A percentile compares a stretch with the other conserved stretches of the same genome.
These are phyloP conservation scores for Corvus moneduloides DNA, from an alignment of 2,113 vertebrate genomes.

Conservation along the genomic window DNA sequence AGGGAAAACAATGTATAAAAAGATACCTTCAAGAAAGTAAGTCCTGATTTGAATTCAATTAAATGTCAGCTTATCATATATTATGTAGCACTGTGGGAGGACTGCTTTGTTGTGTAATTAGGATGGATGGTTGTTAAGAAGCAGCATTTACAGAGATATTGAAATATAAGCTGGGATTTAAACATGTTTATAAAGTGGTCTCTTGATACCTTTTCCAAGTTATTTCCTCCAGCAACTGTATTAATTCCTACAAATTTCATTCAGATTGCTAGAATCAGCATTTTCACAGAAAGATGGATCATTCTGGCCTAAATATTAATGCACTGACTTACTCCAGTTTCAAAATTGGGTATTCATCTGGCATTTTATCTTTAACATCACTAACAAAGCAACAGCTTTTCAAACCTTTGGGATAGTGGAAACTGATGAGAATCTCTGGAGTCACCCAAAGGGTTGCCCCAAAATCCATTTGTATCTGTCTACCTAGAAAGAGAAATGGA, in stretches of 20 bases:
- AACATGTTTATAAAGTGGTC: not conserved
- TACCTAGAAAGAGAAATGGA: not conserved
- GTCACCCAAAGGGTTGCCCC: not conserved
- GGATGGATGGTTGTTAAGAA: not conserved
- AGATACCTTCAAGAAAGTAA: not conserved
- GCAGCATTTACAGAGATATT: constrained; percentile 11
- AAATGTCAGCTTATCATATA: not conserved
- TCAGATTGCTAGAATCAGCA: not conserved
- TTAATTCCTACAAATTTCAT: not conserved
- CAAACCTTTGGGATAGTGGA: not conserved
- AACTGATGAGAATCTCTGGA: not conserved
- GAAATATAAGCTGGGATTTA: constrained; percentile 22
- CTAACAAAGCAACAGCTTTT: not conserved
- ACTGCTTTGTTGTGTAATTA: constrained; percentile 13
- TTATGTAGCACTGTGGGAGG: not conserved
- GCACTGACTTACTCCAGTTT: not conserved
- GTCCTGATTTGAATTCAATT: not conserved
- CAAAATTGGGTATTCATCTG: not conserved
- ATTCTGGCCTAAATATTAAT: not conserved
- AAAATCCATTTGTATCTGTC: not conserved
- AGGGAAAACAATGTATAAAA: not conserved
- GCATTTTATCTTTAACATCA: not conserved
- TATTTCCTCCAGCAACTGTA: not conserved
- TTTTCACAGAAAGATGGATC: not conserved
- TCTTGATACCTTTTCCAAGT: not conserved